Base-by-base conservation (phyloP, 2,113 vertebrate genomes). In the Coturnix japonica region DNA sequence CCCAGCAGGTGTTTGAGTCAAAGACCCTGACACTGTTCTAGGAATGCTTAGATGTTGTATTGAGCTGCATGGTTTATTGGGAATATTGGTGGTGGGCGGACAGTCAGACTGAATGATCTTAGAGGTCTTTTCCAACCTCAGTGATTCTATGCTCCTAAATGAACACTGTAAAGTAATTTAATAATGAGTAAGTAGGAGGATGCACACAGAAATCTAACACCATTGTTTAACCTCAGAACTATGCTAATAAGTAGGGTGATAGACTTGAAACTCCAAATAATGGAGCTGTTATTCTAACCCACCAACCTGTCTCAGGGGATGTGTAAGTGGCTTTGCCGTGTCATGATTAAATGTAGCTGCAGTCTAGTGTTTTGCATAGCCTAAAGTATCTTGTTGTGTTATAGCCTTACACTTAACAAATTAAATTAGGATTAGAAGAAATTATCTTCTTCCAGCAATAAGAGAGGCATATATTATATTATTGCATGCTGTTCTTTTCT, bases 151-250 rank as follows among this genome's bases (percentile, higher is more conserved):
- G 26, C 9, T 26, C 30, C 26, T 30, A 17, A 97, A 94, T 93
- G 96, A 96, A 96, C 39, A 87, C 31, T 5, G 8, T 84, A 86
- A 96, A 91, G 94, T 94, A 94, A 96, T 96, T 95, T 94, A 89
- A 92, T 96, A 86, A 95, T 95, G 87, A 94, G 26, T 91, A 95
- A 95, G 66, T 80, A 85, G 85, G 63, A 96, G 49, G 39, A 91
- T 93, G 77, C 80, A 91, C 61, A 91, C 41, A 92, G 89, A 85
- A 95, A 94, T 94, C 87, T 93, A 95, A 94, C 66, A 71, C 81
- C 35, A 87, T 79, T 94, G 84, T 96, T 96, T 95, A 96, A 93
- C 94, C 95, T 95, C 89, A 91, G 95, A 96, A 97, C 90, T 97
- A 93, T 94, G 95, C 79, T 96, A 97, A 96, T 94, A 80, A 94